Evolutionary conservation across 2,797 vertebrate genomes (phyloP).

Genomic region (Hafferia zeledoni): DNA sequence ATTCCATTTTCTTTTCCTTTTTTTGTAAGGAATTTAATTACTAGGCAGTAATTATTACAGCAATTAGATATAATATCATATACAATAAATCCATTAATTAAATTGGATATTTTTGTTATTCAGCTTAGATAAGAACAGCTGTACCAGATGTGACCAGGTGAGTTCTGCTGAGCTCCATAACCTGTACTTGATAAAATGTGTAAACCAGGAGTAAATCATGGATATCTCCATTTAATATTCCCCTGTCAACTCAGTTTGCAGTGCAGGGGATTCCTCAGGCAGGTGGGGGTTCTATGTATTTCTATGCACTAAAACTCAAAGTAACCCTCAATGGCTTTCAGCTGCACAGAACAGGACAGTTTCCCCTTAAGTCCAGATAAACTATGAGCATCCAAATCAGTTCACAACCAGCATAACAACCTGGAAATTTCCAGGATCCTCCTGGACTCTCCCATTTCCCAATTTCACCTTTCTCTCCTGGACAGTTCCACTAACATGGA

Average conservation of each 20-base stretch:
- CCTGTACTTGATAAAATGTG: background rate
- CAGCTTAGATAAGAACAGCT: background rate
- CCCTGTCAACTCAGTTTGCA: background rate
- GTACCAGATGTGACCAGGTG: background rate
- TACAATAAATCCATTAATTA: background rate
- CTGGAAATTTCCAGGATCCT: background rate
- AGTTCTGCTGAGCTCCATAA: background rate
- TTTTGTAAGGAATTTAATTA: background rate
- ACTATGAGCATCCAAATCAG: background rate
- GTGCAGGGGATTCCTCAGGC: background rate
- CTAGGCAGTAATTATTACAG: background rate
- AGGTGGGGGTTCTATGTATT: background rate
- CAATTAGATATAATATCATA: background rate
- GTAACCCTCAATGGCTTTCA: background rate
- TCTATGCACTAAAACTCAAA: background rate
- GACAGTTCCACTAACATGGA: background rate
- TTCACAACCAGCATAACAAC: background rate
- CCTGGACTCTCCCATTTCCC: background rate
- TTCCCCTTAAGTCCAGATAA: background rate
- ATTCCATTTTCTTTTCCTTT: background rate
- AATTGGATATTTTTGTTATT: background rate
- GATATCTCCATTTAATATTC: background rate
- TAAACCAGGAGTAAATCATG: background rate
- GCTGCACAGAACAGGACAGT: background rate
- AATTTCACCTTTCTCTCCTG: background rate